phyloP scores from a whole-genome alignment of 2,797 vertebrate genomes.

The Scolopax bukidnonensis region DNA sequence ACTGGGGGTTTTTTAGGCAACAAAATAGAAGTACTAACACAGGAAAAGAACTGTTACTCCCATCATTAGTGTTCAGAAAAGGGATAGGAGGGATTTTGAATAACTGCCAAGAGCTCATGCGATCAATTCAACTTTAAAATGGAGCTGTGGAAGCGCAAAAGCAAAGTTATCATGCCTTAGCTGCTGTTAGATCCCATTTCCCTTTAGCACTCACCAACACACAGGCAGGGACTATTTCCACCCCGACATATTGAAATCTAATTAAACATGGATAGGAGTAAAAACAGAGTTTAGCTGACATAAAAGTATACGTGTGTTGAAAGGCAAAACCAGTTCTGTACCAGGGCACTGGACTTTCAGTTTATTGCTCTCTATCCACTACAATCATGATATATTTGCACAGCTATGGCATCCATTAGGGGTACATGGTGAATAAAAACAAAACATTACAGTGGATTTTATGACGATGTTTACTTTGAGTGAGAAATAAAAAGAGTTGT shows the following conservation, averaged over 20 bases:
- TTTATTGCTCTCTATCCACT: neutral
- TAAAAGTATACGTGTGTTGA: fast-evolving
- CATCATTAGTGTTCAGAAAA: neutral
- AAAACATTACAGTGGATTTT: neutral
- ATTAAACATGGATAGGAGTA: neutral
- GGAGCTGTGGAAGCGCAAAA: conserved; percentile 10
- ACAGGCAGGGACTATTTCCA: neutral
- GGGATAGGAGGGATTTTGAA: conserved; percentile 11
- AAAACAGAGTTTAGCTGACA: neutral
- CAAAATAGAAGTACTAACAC: neutral
- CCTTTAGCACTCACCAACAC: neutral
- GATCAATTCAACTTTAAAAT: neutral
- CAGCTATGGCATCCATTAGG: neutral
- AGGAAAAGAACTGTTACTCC: neutral
- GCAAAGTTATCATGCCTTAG: neutral
- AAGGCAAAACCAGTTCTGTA: neutral
- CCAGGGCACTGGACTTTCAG: neutral
- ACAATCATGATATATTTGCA: neutral
- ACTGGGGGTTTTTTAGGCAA: neutral
- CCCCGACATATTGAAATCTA: neutral
- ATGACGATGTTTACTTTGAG: conserved; percentile 46
- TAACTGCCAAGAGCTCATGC: conserved; percentile 3
- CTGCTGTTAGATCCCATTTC: neutral
- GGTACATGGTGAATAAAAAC: neutral
- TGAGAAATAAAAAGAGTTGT: neutral